Percentiles rank a stretch among this genome's conserved stretches.
These are phyloP conservation scores for Prosapia bicincta DNA, from an alignment of 2,888 invertebrate species.

Conservation along the genomic window DNA sequence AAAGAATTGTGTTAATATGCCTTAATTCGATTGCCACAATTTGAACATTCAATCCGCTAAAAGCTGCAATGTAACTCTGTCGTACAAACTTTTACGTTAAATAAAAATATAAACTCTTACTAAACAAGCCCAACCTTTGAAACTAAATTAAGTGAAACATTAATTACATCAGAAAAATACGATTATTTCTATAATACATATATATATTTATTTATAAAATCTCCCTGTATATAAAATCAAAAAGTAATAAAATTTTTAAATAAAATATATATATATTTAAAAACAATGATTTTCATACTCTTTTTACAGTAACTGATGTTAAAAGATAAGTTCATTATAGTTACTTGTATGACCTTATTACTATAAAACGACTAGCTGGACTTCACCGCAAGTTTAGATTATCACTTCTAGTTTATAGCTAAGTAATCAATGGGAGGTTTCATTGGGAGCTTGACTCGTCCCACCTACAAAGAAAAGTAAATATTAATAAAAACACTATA, in stretches of 20 bases:
- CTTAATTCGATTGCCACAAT: too few relatives aligned
- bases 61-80: too few relatives aligned
- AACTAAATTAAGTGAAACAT: background rate
- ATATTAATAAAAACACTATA: too few relatives aligned
- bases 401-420: background rate
- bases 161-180: background rate
- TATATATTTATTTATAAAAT: background rate
- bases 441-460: too few relatives aligned
- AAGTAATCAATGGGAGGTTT: too few relatives aligned
- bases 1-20: too few relatives aligned
- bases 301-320: background rate
- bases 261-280: background rate
- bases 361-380: background rate
- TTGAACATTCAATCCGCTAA: too few relatives aligned
- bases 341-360: background rate
- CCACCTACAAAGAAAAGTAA: background rate
- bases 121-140: background rate
- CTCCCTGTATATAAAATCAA: background rate
- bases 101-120: too few relatives aligned
- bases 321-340: background rate
- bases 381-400: background rate
- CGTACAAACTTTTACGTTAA: too few relatives aligned
- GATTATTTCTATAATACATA: background rate
- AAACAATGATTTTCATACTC: background rate
- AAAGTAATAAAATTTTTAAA: background rate